These are phyloP conservation scores for Ennomos erosarius DNA, from an alignment of 2,888 invertebrate genomes.

Conservation along the genomic window DNA sequence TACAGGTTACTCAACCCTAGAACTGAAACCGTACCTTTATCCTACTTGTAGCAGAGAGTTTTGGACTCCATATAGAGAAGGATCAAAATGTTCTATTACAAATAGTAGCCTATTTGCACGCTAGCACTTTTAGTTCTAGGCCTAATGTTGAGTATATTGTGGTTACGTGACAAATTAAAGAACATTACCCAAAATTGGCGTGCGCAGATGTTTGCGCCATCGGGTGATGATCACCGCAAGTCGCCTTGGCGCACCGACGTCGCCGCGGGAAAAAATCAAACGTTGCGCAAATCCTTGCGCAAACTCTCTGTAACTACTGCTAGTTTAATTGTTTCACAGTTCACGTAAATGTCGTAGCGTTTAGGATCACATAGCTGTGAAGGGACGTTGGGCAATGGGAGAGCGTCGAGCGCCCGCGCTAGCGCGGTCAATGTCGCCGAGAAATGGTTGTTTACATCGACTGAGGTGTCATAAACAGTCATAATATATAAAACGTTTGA, in stretches of 20 bases:
- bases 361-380: conserved; percentile 9
- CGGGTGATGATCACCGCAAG: conserved; percentile 39
- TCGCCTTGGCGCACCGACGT: conserved; percentile 33
- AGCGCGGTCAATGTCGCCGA: conserved; percentile 18
- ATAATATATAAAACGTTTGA: not conserved
- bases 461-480: not conserved
- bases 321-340: conserved; percentile 32
- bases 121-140: too few relatives aligned
- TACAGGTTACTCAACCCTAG: too few relatives aligned
- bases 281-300: conserved; percentile 36
- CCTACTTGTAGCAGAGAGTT: not conserved
- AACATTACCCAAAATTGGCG: conserved; percentile 27
- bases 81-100: too few relatives aligned
- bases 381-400: conserved; percentile 14
- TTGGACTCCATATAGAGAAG: conserved; percentile 1
- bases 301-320: conserved; percentile 16
- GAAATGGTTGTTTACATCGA: not conserved
- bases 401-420: not conserved
- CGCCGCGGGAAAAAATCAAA: conserved; percentile 28
- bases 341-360: conserved; percentile 26
- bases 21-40: not conserved
- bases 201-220: conserved; percentile 27
- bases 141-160: not conserved
- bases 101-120: too few relatives aligned
- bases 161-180: conserved; percentile 28